These are phyloP conservation scores for Panopea generosa DNA, from an alignment of 2,888 invertebrate genomes.

Conservation along the genomic window DNA sequence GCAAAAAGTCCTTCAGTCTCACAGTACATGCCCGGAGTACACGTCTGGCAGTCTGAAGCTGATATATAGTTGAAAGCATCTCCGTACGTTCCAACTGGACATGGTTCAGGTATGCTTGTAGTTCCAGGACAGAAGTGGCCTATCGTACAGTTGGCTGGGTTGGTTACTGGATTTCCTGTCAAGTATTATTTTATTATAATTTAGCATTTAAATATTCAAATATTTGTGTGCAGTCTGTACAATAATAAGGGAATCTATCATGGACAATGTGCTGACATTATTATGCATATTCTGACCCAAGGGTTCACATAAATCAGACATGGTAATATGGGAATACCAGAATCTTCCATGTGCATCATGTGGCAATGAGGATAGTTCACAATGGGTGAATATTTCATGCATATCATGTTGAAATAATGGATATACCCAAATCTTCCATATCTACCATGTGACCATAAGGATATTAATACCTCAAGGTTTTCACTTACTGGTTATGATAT, in stretches of 20 bases:
- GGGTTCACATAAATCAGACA: no score
- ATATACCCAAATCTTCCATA: no score
- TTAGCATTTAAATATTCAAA: neutral
- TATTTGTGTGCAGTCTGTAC: neutral
- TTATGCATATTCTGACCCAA: no score
- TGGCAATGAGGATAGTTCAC: no score
- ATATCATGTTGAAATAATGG: no score
- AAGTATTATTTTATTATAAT: neutral
- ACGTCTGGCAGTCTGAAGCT: slow-evolving; percentile 76
- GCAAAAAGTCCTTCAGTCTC: slow-evolving; percentile 73
- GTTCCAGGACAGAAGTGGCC: slow-evolving; percentile 82
- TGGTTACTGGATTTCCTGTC: slow-evolving; percentile 76
- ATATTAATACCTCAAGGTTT: no score
- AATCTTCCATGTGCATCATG: no score
- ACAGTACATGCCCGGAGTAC: slow-evolving; percentile 81
- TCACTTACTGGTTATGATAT: no score
- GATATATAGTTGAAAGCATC: slow-evolving; percentile 68
- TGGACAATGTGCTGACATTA: no score
- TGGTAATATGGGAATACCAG: no score
- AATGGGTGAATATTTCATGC: no score
- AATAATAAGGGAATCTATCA: neutral
- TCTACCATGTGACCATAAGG: no score
- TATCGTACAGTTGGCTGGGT: slow-evolving; percentile 79
- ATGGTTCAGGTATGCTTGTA: slow-evolving; percentile 79
- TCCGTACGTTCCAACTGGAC: slow-evolving; percentile 80